Evolutionary conservation across 1,140 invertebrate genomes (phyloP).

Genomic region (Zaprionus camerounensis): DNA sequence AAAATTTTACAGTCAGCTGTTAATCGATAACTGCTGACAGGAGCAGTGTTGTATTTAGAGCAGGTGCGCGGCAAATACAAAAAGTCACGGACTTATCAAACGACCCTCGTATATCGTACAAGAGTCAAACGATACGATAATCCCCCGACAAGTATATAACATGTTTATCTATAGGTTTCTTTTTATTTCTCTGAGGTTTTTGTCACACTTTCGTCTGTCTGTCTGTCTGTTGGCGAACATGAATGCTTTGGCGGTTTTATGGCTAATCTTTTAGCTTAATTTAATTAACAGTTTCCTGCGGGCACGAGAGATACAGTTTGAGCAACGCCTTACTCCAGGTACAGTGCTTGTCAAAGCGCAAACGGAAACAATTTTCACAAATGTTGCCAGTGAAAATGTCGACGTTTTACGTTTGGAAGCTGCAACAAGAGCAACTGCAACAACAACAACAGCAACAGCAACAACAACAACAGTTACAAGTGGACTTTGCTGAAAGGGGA

Average conservation of each 20-base stretch:
- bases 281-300: conserved; percentile 77
- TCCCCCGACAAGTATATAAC: conserved; percentile 4
- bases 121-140: conserved; percentile 34
- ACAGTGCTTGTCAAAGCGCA: conserved; percentile 40
- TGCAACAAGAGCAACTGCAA: conserved; percentile 30
- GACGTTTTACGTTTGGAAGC: conserved; percentile 41
- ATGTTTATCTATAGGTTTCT: conserved; percentile 19
- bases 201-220: conserved; percentile 28
- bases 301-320: conserved; percentile 47
- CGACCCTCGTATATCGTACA: conserved; percentile 60
- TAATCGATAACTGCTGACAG: too few species aligned
- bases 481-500: conserved; percentile 30
- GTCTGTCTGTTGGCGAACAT: not conserved
- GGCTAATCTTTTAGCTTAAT: conserved; percentile 73
- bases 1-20: too few species aligned
- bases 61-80: too few species aligned
- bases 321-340: not conserved
- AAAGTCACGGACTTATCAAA: too few species aligned
- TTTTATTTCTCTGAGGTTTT: conserved; percentile 16
- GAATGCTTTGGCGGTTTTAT: conserved; percentile 30
- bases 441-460: not conserved
- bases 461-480: conserved; percentile 16
- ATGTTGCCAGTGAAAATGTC: conserved; percentile 55
- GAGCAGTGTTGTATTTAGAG: too few species aligned
- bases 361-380: conserved; percentile 81